Percentiles rank a stretch among this genome's conserved stretches.
phyloP scores from a whole-genome alignment of 2,113 vertebrate species.

The Orthonyx spaldingii region DNA sequence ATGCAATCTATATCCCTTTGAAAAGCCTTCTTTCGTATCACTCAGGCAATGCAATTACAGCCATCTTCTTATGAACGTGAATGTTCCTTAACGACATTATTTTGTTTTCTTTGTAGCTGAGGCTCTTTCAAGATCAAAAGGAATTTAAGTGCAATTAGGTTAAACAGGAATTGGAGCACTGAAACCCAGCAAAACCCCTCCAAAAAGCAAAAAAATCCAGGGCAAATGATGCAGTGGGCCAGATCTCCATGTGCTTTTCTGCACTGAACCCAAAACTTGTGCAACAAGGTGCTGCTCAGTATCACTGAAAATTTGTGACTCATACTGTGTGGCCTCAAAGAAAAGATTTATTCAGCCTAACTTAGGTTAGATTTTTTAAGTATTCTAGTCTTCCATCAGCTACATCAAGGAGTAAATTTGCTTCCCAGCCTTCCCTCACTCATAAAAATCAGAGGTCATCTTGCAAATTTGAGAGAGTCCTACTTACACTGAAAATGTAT shows the following conservation, averaged over 20 bases:
- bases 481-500: not conserved
- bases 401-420: not conserved
- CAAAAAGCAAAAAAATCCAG: not conserved
- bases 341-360: not conserved
- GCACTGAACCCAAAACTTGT: not conserved
- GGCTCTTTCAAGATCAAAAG: not conserved
- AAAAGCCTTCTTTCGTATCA: not conserved
- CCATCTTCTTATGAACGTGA: not conserved
- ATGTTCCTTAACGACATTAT: not conserved
- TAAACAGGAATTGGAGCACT: not conserved
- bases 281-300: not conserved
- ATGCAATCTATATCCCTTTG: not conserved
- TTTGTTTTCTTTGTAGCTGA: not conserved
- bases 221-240: not conserved
- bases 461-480: not conserved
- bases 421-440: not conserved
- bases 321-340: not conserved
- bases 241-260: not conserved
- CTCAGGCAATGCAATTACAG: not conserved
- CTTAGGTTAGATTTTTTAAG: not conserved
- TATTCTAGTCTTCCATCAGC: not conserved
- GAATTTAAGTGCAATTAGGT: not conserved
- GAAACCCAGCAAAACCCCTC: not conserved
- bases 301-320: not conserved
- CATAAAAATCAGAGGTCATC: not conserved